A percentile compares a stretch with the other conserved stretches of the same genome.
phyloP scores from a whole-genome alignment of 2,797 vertebrate species.

The Miichthys miiuy region DNA sequence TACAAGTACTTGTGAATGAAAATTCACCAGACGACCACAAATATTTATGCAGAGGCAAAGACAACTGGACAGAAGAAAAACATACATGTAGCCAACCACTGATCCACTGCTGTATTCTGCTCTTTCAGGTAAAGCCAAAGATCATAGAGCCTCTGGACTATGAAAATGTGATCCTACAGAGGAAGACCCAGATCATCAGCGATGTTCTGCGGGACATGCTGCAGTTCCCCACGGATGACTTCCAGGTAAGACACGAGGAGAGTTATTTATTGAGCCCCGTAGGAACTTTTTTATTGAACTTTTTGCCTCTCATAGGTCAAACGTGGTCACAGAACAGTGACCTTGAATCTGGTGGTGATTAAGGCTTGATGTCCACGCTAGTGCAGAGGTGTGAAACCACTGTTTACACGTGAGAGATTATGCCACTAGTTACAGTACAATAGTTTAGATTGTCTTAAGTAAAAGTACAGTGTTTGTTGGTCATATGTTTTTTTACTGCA shows the following conservation, averaged over 20 bases:
- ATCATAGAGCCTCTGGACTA: conserved; percentile 97
- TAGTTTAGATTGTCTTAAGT: neutral
- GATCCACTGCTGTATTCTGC: conserved; percentile 30
- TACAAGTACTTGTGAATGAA: neutral
- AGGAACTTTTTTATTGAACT: neutral
- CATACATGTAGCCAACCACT: conserved; percentile 2
- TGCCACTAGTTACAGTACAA: neutral
- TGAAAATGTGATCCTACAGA: conserved; percentile 94
- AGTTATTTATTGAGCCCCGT: neutral
- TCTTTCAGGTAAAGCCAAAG: conserved; percentile 93
- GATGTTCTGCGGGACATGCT: conserved; percentile 96
- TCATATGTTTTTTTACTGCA: too few species aligned
- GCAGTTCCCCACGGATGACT: conserved; percentile 96
- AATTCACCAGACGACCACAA: neutral
- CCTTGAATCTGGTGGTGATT: neutral
- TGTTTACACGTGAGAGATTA: neutral
- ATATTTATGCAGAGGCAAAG: neutral
- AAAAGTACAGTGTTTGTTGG: too few species aligned
- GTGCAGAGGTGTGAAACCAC: neutral
- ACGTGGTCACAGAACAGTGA: neutral
- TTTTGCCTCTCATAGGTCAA: neutral
- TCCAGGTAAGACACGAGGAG: conserved; percentile 86
- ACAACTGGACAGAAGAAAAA: neutral
- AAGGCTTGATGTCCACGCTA: neutral
- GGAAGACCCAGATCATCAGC: conserved; percentile 96